Base-by-base conservation (phyloP, 2,113 vertebrate genomes). In the Bucco capensis region DNA sequence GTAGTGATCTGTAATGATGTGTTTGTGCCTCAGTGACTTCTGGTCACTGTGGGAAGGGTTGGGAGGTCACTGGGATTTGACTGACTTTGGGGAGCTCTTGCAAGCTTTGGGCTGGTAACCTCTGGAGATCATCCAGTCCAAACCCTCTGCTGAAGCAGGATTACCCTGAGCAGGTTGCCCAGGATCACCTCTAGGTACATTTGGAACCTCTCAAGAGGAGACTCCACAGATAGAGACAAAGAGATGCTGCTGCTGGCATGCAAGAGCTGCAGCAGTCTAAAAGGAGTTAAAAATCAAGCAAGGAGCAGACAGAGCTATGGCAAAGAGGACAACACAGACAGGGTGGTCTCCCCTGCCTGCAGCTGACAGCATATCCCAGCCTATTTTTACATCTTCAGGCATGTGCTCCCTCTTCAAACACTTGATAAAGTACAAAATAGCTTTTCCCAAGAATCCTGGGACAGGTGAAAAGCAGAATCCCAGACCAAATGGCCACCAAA, bases 391-490 rank as follows among this genome's bases (percentile, higher is more conserved):
- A 44, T 77, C 47, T 38, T 56, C 47, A 82, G 83, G 42, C 85
- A 88, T n/a, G 28, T 42, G 85, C 17, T 47, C 9, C 38, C 81
- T 56, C 61, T 64, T 19, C 54, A 62, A 69, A 38, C 35, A 19
- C 4, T 14, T 5, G 19, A n/a, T 4, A 64, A 74, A 38, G 38
- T 3, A 67, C 85, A 76, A 93, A 96, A 96, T 40, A 89, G 86
- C 69, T 92, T 70, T 86, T 64, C 67, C 57, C 70, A 50, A 4
- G 86, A 89, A 89, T 72, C 49, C 58, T 18, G 54, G 73, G 54
- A 28, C 87, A 95, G 93, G 78, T 91, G 93, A 93, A 74, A 58
- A 87, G 72, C 15, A 42, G 57, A 82, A 89, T 85, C 51, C 57
- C 53, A 19, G 89, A 69, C 65, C n/a, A 85, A 92, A 54, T 74